Evolutionary conservation across 2,113 vertebrate genomes (phyloP).

Genomic region (Pseudopodoces humilis): DNA sequence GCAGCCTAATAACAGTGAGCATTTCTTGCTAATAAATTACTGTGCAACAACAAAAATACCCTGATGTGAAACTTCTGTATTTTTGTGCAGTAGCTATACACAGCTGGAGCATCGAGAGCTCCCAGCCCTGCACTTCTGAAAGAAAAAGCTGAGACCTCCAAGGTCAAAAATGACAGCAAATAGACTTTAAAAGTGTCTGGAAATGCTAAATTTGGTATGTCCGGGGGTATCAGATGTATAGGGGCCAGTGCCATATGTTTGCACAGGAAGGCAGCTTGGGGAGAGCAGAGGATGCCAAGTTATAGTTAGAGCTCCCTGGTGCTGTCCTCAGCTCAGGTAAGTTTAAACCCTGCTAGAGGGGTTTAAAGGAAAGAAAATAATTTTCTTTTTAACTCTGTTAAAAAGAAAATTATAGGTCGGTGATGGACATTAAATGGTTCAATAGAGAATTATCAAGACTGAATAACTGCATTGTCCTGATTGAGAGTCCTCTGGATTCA

Average conservation of each 20-base stretch:
- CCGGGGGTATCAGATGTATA: neutral
- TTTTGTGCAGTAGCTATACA: neutral
- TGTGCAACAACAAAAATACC: neutral
- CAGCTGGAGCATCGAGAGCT: neutral
- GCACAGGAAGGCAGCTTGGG: slow-evolving; percentile 3
- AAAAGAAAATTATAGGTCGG: neutral
- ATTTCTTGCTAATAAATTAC: neutral
- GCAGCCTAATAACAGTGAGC: neutral
- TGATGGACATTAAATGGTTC: neutral
- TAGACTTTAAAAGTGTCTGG: neutral
- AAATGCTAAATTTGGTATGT: neutral
- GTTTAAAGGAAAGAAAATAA: neutral
- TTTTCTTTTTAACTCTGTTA: neutral
- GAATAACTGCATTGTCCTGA: neutral
- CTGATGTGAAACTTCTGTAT: neutral
- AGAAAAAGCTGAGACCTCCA: neutral
- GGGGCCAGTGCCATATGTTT: neutral
- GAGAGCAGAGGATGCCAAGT: slow-evolving; percentile 1
- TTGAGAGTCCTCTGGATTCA: neutral
- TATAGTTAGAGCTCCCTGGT: neutral
- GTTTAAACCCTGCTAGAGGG: neutral
- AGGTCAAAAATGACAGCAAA: neutral
- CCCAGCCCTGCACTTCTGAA: neutral
- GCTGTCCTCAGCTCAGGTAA: neutral
- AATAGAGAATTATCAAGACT: neutral